These are phyloP conservation scores for Protomyctophum bolini DNA, from an alignment of 2,113 vertebrate genomes.

Conservation along the genomic window DNA sequence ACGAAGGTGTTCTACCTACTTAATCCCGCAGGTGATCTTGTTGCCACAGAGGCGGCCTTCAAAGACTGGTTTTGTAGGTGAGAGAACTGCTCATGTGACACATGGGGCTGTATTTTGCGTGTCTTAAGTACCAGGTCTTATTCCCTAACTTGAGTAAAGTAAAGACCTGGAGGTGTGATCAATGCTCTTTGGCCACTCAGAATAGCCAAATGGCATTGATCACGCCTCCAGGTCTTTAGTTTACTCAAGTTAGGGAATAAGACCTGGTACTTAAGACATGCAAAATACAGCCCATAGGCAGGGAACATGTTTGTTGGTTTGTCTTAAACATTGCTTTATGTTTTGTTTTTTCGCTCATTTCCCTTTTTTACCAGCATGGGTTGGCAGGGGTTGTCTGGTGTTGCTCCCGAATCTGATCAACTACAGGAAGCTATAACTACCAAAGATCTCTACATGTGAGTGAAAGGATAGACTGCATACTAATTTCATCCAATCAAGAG, in stretches of 20 bases:
- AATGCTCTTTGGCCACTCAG: no score
- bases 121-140: no score
- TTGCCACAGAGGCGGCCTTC: conserved; percentile 83
- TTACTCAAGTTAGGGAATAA: no score
- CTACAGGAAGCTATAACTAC: conserved; percentile 82
- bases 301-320: neutral
- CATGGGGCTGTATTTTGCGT: no score
- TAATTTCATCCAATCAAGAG: no score
- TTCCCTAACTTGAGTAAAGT: no score
- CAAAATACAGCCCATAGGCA: no score
- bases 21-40: conserved; percentile 88
- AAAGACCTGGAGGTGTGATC: no score
- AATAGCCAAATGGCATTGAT: no score
- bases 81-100: conserved; percentile 7
- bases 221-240: no score
- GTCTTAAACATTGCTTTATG: neutral
- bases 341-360: conserved; percentile 2
- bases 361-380: conserved; percentile 70
- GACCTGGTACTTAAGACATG: no score
- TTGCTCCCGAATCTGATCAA: conserved; percentile 75
- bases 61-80: conserved; percentile 88
- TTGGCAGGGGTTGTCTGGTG: conserved; percentile 87
- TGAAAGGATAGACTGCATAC: conserved; percentile 18
- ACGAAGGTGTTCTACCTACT: conserved; percentile 86
- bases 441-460: conserved; percentile 92